phyloP scores from a whole-genome alignment of 2,797 vertebrate genomes.

The Chelmon rostratus region DNA sequence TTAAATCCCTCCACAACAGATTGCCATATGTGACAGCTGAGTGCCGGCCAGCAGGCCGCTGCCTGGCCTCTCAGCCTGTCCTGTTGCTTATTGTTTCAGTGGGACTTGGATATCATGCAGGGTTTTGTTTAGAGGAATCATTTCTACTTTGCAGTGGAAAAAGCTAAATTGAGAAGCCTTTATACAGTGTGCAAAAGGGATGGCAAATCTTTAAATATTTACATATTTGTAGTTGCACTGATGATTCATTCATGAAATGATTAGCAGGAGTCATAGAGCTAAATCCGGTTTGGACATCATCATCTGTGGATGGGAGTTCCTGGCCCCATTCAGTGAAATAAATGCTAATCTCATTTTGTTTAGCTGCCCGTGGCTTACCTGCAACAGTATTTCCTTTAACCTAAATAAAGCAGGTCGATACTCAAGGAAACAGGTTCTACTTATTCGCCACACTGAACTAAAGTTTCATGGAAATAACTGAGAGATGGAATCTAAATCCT shows the following conservation, averaged over 20 bases:
- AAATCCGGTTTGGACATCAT: constrained; percentile 7
- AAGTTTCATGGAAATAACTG: constrained; percentile 25
- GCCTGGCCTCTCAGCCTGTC: constrained; percentile 1
- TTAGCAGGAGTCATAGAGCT: not conserved
- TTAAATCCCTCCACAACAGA: constrained; percentile 77
- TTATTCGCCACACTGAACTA: not conserved
- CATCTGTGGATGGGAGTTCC: constrained; percentile 4
- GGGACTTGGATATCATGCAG: not conserved
- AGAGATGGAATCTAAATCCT: constrained; percentile 20
- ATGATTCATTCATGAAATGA: constrained; percentile 14
- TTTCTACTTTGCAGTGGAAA: not conserved
- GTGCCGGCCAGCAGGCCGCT: constrained; percentile 43
- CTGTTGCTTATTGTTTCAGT: constrained; percentile 35
- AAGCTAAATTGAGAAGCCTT: not conserved
- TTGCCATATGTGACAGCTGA: constrained; percentile 68
- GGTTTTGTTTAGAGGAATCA: constrained; percentile 13
- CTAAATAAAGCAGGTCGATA: constrained; percentile 8
- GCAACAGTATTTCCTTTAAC: constrained; percentile 17
- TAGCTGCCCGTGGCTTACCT: constrained; percentile 11
- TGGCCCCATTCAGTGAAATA: constrained; percentile 29
- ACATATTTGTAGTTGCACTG: not conserved
- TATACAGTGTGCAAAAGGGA: not conserved
- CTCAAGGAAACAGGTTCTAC: not conserved
- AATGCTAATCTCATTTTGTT: constrained; percentile 40
- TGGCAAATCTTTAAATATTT: constrained; percentile 17